A percentile compares a stretch with the other conserved stretches of the same genome.
Conservation (phyloP, 2,113 vertebrate species). For the Apistogramma diplotaenia region DNA sequence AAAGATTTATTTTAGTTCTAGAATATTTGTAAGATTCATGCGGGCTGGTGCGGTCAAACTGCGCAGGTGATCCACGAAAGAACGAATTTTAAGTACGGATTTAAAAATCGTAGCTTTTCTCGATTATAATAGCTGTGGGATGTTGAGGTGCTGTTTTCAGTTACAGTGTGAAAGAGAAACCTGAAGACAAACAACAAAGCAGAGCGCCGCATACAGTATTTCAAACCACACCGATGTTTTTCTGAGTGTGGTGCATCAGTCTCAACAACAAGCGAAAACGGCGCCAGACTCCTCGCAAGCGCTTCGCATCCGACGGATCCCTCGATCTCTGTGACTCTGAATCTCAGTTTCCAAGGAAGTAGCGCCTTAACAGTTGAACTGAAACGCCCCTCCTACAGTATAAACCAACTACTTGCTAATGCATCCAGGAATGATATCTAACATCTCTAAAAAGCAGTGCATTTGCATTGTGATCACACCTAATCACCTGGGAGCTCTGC, state of each 20-base stretch:
- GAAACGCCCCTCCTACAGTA: neutral
- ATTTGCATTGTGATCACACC: neutral
- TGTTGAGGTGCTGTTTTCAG: neutral
- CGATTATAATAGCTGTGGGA: neutral
- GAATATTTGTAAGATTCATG: neutral
- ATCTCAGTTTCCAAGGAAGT: neutral
- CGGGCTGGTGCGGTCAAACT: neutral
- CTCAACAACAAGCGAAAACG: slow-evolving; percentile 2
- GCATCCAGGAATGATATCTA: neutral
- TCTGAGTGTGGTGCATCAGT: neutral
- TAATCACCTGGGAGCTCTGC: neutral
- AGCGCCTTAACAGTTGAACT: neutral
- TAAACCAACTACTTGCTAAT: neutral
- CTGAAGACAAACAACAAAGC: neutral
- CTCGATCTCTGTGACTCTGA: neutral
- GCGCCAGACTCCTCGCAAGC: neutral
- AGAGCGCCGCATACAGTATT: neutral
- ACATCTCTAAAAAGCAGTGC: neutral
- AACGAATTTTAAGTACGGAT: neutral
- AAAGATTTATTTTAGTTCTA: neutral
- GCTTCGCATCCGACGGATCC: neutral
- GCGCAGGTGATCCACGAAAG: neutral
- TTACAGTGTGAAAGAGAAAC: slow-evolving; percentile 5
- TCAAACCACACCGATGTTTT: neutral
- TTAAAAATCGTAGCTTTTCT: neutral